Conservation (phyloP, 2,888 invertebrate genomes). For the Drosophila ezoana region DNA sequence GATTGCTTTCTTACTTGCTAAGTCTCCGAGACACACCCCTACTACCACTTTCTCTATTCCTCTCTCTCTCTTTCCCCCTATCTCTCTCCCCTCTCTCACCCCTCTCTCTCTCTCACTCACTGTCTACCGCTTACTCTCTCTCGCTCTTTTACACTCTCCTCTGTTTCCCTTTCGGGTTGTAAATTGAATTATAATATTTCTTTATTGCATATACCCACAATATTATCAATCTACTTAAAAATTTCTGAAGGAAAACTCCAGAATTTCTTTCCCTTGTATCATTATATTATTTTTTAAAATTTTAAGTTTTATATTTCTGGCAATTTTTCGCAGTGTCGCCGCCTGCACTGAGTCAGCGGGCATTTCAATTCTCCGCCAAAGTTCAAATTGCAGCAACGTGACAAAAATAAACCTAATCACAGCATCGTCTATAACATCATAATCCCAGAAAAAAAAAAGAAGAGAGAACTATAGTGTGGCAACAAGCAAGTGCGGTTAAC, state of each 20-base stretch:
- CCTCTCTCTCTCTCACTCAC: not conserved
- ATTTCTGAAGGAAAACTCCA: not conserved
- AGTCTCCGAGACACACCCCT: no score
- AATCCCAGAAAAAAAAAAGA: conserved; percentile 40
- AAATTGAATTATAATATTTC: not conserved
- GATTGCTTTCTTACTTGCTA: no score
- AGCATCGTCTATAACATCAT: conserved; percentile 52
- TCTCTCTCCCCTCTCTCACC: not conserved
- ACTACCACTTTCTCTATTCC: no score
- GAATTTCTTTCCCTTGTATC: not conserved
- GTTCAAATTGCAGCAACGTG: conserved; percentile 54
- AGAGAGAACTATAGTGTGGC: not conserved
- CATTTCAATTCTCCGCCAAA: conserved; percentile 47
- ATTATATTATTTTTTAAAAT: not conserved
- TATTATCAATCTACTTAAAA: not conserved
- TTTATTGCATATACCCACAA: not conserved
- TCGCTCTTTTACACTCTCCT: not conserved
- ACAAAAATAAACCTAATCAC: conserved; percentile 70
- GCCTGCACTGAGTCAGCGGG: conserved; percentile 45
- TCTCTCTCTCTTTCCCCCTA: no score
- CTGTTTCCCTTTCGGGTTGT: not conserved
- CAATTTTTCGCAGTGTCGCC: conserved; percentile 24
- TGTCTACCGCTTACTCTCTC: no score
- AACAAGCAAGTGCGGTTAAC: conserved; percentile 11
- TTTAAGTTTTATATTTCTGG: not conserved